These are phyloP conservation scores for Drosophila elegans DNA, from an alignment of 1,140 invertebrate species.

Conservation along the genomic window DNA sequence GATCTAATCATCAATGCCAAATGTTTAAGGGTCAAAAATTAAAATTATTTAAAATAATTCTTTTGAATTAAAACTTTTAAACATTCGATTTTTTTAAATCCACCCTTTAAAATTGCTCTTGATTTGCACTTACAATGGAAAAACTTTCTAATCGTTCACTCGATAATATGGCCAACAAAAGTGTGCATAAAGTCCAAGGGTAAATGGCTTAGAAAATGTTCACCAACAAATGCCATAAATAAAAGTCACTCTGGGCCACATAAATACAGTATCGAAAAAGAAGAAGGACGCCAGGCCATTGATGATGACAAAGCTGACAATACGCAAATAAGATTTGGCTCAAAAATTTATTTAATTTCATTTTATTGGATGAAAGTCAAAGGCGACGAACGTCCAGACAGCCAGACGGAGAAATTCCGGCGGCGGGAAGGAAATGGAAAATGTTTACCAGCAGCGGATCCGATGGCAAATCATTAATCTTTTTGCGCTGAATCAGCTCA, in stretches of 20 bases:
- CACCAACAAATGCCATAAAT: conserved; percentile 76
- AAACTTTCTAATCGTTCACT: conserved; percentile 57
- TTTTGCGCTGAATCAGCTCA: conserved; percentile 78
- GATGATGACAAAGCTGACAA: conserved; percentile 66
- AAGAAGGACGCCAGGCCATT: conserved; percentile 22
- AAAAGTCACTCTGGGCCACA: conserved; percentile 47
- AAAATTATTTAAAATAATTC: too few species aligned
- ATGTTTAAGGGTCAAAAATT: too few species aligned
- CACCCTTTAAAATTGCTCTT: conserved; percentile 1
- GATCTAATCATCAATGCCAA: too few species aligned
- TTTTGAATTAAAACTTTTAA: too few species aligned
- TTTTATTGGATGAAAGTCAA: conserved; percentile 75
- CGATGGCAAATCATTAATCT: conserved; percentile 77
- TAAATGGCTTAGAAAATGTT: conserved; percentile 82
- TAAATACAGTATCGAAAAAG: conserved; percentile 62
- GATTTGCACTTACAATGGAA: background rate
- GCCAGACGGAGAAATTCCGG: conserved; percentile 15
- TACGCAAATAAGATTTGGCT: conserved; percentile 81
- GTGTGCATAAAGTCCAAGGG: conserved; percentile 69
- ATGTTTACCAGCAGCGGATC: conserved; percentile 57
- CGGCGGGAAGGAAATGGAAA: conserved; percentile 28
- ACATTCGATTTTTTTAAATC: background rate
- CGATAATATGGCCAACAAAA: conserved; percentile 39
- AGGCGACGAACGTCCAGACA: conserved; percentile 56
- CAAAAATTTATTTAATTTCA: conserved; percentile 82